Percentiles rank a stretch among this genome's conserved stretches.
These are phyloP conservation scores for Geothlypis trichas DNA, from an alignment of 2,113 vertebrate genomes.

Conservation along the genomic window DNA sequence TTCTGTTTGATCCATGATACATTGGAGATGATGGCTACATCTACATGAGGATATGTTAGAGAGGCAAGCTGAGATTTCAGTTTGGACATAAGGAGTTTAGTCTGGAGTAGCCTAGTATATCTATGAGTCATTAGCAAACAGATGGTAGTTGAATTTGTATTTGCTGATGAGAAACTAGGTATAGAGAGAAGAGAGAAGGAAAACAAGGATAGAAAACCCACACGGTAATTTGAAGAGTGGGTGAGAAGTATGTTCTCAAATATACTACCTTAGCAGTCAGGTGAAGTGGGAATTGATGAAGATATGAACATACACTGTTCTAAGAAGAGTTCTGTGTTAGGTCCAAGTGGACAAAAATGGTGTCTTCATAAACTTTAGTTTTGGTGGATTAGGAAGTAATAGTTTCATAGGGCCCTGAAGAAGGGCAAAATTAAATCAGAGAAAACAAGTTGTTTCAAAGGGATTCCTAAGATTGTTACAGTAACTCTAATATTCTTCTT, in stretches of 20 bases:
- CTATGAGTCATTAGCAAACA: slow-evolving; percentile 63
- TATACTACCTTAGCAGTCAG: not conserved
- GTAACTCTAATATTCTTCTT: not conserved
- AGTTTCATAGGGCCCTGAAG: not conserved
- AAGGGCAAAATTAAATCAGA: not conserved
- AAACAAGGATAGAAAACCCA: slow-evolving; percentile 52
- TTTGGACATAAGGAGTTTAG: slow-evolving; percentile 48
- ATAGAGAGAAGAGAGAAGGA: slow-evolving; percentile 3
- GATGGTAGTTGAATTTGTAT: slow-evolving; percentile 54
- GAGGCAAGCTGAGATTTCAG: slow-evolving; percentile 1
- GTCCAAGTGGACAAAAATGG: not conserved
- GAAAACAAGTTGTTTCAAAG: not conserved
- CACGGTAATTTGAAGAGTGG: not conserved
- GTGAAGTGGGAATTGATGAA: not conserved
- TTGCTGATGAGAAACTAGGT: slow-evolving; percentile 49
- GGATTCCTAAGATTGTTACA: not conserved
- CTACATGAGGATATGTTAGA: not conserved
- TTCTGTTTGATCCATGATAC: not conserved
- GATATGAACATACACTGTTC: not conserved
- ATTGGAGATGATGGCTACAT: not conserved
- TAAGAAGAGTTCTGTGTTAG: not conserved
- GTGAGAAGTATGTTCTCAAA: not conserved
- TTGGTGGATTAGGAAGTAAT: not conserved
- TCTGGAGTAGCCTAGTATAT: slow-evolving; percentile 30
- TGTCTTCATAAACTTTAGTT: not conserved